These are phyloP conservation scores for Mesocricetus auratus DNA, from an alignment of 2,113 vertebrate species.

Conservation along the genomic window DNA sequence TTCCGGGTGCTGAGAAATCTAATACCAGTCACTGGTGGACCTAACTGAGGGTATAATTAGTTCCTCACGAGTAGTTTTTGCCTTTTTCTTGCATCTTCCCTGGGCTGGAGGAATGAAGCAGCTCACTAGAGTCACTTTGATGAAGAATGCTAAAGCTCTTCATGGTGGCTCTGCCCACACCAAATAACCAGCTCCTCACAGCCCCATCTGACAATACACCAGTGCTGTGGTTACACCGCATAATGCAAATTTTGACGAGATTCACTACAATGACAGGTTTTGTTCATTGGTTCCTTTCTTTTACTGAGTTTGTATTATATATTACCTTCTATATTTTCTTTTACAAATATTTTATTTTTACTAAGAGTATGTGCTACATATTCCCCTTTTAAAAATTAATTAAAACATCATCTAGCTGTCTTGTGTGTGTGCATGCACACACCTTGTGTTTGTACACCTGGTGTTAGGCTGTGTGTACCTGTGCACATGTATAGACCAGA, in stretches of 20 bases:
- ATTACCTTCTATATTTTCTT: neutral
- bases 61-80: too few relatives aligned
- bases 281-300: neutral
- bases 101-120: neutral
- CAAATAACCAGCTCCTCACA: too few relatives aligned
- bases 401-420: too few relatives aligned
- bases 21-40: too few relatives aligned
- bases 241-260: neutral
- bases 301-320: neutral
- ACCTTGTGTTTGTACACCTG: neutral
- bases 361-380: neutral
- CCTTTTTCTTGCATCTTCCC: neutral
- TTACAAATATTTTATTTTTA: neutral
- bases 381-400: too few relatives aligned
- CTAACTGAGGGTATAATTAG: too few relatives aligned
- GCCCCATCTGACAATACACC: too few relatives aligned
- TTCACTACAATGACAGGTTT: neutral
- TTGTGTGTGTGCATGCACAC: too few relatives aligned
- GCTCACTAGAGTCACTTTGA: neutral
- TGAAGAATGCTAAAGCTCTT: neutral
- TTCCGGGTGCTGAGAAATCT: too few relatives aligned
- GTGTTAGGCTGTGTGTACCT: neutral
- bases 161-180: neutral
- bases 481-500: neutral
- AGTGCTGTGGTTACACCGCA: too few relatives aligned